These are phyloP conservation scores for Trachelus stipa DNA, from an alignment of 2,888 invertebrate species.

Conservation along the genomic window DNA sequence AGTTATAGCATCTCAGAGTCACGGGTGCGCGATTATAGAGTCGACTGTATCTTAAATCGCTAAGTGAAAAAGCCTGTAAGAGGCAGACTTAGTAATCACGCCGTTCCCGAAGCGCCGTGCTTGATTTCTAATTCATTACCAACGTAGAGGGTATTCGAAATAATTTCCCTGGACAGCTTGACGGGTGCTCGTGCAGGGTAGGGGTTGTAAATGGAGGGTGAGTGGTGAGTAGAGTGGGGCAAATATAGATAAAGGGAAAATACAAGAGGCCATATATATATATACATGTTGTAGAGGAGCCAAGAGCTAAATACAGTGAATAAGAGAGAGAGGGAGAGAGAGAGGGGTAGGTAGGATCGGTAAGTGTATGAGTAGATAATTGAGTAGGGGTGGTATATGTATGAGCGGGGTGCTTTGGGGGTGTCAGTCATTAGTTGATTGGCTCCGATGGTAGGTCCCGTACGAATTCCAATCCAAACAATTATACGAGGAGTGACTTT, in stretches of 20 bases:
- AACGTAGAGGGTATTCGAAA: slow-evolving; percentile 20
- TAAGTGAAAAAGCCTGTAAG: too few relatives aligned
- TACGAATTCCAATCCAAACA: slow-evolving; percentile 28
- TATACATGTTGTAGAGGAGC: slow-evolving; percentile 13
- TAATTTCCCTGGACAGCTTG: slow-evolving; percentile 24
- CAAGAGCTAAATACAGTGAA: slow-evolving; percentile 14
- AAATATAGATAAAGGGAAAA: too few relatives aligned
- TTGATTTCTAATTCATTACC: slow-evolving; percentile 41
- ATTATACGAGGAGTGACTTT: slow-evolving; percentile 28
- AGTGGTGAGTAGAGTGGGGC: neutral
- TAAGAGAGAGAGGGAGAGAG: neutral
- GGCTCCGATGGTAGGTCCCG: slow-evolving; percentile 33
- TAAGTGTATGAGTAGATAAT: neutral
- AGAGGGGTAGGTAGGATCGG: neutral
- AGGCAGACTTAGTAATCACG: neutral
- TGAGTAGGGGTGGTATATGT: neutral
- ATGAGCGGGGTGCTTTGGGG: slow-evolving; percentile 17
- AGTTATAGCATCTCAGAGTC: neutral
- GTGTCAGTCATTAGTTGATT: slow-evolving; percentile 53
- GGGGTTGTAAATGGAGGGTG: slow-evolving; percentile 13
- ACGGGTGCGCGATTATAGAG: neutral
- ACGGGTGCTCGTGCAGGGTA: slow-evolving; percentile 13
- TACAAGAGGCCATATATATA: too few relatives aligned
- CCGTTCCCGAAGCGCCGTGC: slow-evolving; percentile 6
- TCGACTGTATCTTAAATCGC: neutral